Conservation (phyloP, 64 coral and sea anemone genomes). For the Montipora sp. region DNA sequence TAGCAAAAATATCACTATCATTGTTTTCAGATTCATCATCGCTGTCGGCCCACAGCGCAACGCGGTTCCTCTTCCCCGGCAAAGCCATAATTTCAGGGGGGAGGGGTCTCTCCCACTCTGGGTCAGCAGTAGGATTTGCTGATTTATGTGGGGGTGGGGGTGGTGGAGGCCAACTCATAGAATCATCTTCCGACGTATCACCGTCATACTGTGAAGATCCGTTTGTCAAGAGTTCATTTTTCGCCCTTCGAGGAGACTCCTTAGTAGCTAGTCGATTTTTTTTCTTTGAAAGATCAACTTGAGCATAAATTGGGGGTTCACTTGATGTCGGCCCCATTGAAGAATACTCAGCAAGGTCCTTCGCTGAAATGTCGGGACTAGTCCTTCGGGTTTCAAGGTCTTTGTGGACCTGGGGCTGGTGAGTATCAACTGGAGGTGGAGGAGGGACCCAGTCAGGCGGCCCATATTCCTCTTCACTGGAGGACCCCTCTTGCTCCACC, state of each 20-base stretch:
- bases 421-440: background rate
- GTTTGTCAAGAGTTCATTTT: background rate
- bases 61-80: constrained; percentile 15
- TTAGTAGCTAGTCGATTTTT: background rate
- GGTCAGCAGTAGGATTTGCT: background rate
- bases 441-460: constrained; percentile 19
- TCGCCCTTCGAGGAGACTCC: background rate
- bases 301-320: constrained; percentile 3
- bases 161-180: constrained; percentile 1
- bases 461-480: background rate
- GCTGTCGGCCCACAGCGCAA: background rate
- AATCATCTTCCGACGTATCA: constrained; percentile 13
- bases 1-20: background rate
- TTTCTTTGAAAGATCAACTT: constrained; percentile 31
- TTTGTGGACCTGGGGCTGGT: background rate
- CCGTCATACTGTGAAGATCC: background rate
- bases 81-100: constrained; percentile 31
- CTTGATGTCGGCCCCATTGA: background rate
- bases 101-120: constrained; percentile 38
- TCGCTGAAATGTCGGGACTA: background rate
- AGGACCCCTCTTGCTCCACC: background rate
- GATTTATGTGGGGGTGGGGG: constrained; percentile 31
- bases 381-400: background rate
- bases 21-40: background rate
- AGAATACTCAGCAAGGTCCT: background rate